Evolutionary conservation across 2,113 vertebrate species (phyloP), one percentile per base, ranked within the genome.

Genomic region (Amazona guildingii): DNA sequence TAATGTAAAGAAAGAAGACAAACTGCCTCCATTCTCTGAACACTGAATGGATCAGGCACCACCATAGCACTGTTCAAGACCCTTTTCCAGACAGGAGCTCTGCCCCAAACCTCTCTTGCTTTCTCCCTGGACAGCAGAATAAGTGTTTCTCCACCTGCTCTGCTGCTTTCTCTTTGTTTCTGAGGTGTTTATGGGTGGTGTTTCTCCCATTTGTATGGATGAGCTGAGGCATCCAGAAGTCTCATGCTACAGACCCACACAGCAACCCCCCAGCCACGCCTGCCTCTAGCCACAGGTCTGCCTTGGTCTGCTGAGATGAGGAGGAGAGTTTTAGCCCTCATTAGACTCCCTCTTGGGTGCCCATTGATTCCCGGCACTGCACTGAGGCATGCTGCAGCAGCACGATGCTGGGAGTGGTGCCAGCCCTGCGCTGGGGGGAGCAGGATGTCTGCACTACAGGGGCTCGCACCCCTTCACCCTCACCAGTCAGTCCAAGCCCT

Each of bases 191-290:
- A 10, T 7, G 11, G 3, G 25, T 21, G 21, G 0, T 18, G 27
- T 35, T 94, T 67, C 37, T 59, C 43, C 37, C 11, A 6, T 9
- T 19, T 77, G 14, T 4, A 4, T 3, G 17, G 11, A 21, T 52
- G 48, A 83, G 29, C 16, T 1, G 0, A 70, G 39, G 23, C 35
- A 83, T 6, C 19, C 49, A 33, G 64, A 89, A 92, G 61, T 37
- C 21, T 48, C 27, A 70, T 31, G 8, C 29, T 13, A 0, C 11
- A 12, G 41, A 18, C 13, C 12, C 6, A 2, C 1, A 0, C 39
- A 37, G 17, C 48, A 59, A 10, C 2, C 28, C 41, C 10, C 28
- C 24, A 59, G 46, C 20, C 9, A 3, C 11, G 20, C 23, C 51
- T 70, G 70, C 69, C 49, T 59, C 4, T 1, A 74, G 61, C 48